Evolutionary conservation across 2,888 invertebrate genomes (phyloP), one percentile per base, ranked within the genome.

Genomic region (Monochamus alternatus): DNA sequence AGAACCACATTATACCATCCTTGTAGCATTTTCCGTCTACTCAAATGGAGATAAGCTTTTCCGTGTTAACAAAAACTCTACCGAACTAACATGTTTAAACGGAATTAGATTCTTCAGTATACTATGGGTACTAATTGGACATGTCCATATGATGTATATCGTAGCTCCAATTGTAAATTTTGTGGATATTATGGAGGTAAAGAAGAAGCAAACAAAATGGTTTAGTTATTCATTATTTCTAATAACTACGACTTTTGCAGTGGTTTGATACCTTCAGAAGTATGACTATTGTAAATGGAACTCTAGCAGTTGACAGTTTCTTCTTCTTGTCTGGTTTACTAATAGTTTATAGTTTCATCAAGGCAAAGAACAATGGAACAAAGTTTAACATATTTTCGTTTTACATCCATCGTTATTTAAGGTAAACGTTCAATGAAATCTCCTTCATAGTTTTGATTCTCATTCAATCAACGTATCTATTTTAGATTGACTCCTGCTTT

Each of bases 401-500:
- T 14, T 70, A 70, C 47, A 22, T 70, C 7, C 69, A 70, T 67
- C 52, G 80, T 71, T 78, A 80, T 55, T 10, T 80, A 47, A 73
- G 80, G 80, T 77, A 73, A 30, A 55, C 51, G 4, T 0, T 0
- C n/a, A 51, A 0, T 51, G 10, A 51, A 2, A n/a, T n/a, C 3
- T 51, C 51, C 9, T 10, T 51, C 22, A 22, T 22, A 22, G 22
- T 22, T 22, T 22, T 22, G 22, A 22, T 22, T 22, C 22, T 22
- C 1, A 22, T 22, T 22, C 22, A 22, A 1, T 22, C 22, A 22
- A 43, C 51, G 31, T n/a, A 43, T 75, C 30, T 69, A 55, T 81
- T 81, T 44, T 75, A 90, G 91, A 82, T 84, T 92, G 74, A 91
- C 91, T 0, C 91, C 92, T 4, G 87, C 90, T 0, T 88, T 91